Evolutionary conservation across 1,140 invertebrate species (phyloP), one percentile per base, ranked within the genome.

Genomic region (Aphelinus certus): DNA sequence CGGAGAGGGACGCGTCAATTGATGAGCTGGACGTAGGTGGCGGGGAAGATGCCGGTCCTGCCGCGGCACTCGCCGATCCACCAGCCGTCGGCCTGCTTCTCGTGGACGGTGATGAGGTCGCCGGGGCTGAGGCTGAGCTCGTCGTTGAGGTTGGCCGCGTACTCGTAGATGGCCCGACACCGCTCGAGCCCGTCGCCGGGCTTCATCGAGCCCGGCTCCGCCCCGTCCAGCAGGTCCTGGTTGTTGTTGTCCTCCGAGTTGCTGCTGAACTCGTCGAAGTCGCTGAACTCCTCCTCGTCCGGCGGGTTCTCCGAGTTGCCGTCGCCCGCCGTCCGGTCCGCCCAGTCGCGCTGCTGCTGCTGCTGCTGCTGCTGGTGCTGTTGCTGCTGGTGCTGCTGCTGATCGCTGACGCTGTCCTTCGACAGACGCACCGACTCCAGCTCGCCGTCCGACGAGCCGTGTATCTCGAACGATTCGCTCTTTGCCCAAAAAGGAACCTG

Each of bases 31-130:
- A 97, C 96, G 81, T 97, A 98, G 3, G 95, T 97, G 1, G 95
- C 96, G 1, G 96, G 96, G 81, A 98, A 97, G 77, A 97, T 96
- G 47, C 96, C 96, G 66, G 95, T 92, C 69, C 90, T 89, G 48
- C 96, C 95, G 74, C 94, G 91, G 61, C 96, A 90, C 79, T 97
- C 95, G 7, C 96, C 96, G 66, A 96, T 91, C 96, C 96, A 98
- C 96, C 96, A 98, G 4, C 95, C 96, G 83, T 97, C 95, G n/a
- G 94, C 92, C 83, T 97, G 95, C 82, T 97, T 97, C 80, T 95
- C 93, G 84, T 95, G 95, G 47, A 98, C 93, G 74, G 93, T 93
- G 78, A 98, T 95, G 7, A 96, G 88, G 83, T 98, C 95, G 78
- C 96, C 96, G 81, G 93, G 92, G 82, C 89, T 91, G 62, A 97